phyloP scores from a whole-genome alignment of 2,888 invertebrate species.

The Minunthozetes semirufus region DNA sequence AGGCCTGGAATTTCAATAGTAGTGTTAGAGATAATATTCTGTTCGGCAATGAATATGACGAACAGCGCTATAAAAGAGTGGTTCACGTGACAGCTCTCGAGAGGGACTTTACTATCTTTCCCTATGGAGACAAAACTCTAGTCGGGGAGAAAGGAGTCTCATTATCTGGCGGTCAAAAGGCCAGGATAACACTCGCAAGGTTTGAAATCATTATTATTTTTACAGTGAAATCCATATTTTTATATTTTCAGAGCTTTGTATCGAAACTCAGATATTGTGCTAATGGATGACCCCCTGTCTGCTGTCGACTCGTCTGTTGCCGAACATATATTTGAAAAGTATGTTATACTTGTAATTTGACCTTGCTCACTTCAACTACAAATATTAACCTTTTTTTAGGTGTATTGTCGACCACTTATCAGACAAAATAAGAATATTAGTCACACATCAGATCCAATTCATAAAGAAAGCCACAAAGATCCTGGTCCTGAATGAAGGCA shows the following conservation, averaged over 20 bases:
- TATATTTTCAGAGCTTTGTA: conserved; percentile 45
- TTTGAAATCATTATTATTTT: no score
- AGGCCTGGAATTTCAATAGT: conserved; percentile 52
- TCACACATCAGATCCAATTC: conserved; percentile 54
- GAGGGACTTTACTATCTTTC: conserved; percentile 50
- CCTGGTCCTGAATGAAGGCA: conserved; percentile 49
- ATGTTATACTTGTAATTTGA: no score
- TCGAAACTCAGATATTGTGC: conserved; percentile 51
- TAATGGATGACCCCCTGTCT: conserved; percentile 52
- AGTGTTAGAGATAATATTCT: conserved; percentile 50
- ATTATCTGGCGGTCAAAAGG: conserved; percentile 55
- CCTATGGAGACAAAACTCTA: conserved; percentile 52
- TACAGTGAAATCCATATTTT: no score
- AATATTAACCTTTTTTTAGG: no score
- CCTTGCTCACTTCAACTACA: no score
- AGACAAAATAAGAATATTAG: no score
- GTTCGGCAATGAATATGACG: conserved; percentile 48
- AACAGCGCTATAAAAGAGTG: conserved; percentile 45
- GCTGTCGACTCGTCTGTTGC: conserved; percentile 51
- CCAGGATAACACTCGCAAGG: conserved; percentile 53
- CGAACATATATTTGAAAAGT: conserved; percentile 51
- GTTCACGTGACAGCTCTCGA: no score
- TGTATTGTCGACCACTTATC: no score
- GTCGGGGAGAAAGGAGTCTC: conserved; percentile 56
- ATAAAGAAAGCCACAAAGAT: conserved; percentile 50